phyloP scores from a whole-genome alignment of 1,140 invertebrate species.

The Papilio glaucus region DNA sequence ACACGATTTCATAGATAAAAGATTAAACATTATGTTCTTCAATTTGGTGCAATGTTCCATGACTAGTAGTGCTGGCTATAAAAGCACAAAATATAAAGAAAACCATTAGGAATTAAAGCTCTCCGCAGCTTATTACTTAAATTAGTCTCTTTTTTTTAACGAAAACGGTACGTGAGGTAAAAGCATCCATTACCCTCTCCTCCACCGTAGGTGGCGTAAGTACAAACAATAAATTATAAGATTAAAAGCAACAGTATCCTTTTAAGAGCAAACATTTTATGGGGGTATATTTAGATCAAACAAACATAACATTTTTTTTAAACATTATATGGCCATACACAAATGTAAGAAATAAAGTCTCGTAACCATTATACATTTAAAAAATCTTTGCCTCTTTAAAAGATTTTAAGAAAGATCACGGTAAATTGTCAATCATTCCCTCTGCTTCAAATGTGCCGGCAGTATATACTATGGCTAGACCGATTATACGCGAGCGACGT shows the following conservation, averaged over 20 bases:
- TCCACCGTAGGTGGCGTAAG: conserved; percentile 4
- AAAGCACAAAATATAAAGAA: neutral
- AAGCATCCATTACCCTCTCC: conserved; percentile 4
- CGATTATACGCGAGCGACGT: too few relatives aligned
- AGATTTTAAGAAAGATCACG: too few relatives aligned
- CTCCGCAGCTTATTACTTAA: conserved; percentile 16
- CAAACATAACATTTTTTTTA: neutral
- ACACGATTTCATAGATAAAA: too few relatives aligned
- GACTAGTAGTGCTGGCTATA: neutral
- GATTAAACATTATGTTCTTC: too few relatives aligned
- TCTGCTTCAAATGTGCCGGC: too few relatives aligned
- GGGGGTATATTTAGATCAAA: neutral
- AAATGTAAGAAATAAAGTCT: too few relatives aligned
- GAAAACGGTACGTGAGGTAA: conserved; percentile 1
- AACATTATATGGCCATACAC: too few relatives aligned
- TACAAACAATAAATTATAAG: conserved; percentile 11
- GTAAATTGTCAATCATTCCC: too few relatives aligned
- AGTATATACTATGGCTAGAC: too few relatives aligned
- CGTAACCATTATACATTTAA: too few relatives aligned
- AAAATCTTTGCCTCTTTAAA: too few relatives aligned
- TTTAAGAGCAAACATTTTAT: conserved; percentile 18
- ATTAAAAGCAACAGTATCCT: conserved; percentile 9
- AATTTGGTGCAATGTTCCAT: too few relatives aligned
- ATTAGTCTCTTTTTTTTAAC: conserved; percentile 7
- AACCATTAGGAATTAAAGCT: neutral